Evolutionary conservation across 2,113 vertebrate species (phyloP).

Genomic region (Oncorhynchus masou): DNA sequence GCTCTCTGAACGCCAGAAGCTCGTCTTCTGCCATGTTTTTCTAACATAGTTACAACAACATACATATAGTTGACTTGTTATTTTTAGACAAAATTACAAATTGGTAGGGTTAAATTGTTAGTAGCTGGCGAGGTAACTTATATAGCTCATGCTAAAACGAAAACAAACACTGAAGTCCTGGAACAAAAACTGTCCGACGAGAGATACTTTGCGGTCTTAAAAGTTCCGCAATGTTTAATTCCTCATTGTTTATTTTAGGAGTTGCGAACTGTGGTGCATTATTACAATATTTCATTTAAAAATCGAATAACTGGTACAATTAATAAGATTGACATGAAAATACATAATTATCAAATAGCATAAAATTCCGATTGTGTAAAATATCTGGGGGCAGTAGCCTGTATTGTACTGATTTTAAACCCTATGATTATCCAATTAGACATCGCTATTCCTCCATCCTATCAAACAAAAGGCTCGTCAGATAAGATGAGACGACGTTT

Average conservation of each 20-base stretch:
- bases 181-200: slow-evolving; percentile 51
- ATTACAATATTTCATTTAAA: background rate
- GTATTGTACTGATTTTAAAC: background rate
- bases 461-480: slow-evolving; percentile 40
- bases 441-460: slow-evolving; percentile 3
- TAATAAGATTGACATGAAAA: too few relatives aligned
- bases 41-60: slow-evolving; percentile 19
- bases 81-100: background rate
- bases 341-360: background rate
- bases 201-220: background rate
- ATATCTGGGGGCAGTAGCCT: background rate
- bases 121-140: background rate
- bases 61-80: background rate
- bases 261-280: background rate
- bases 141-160: background rate
- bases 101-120: background rate
- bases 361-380: background rate
- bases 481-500: slow-evolving; percentile 41
- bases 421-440: slow-evolving; percentile 3
- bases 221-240: slow-evolving; percentile 57
- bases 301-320: background rate
- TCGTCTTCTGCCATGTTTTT: slow-evolving; percentile 64
- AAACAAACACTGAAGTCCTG: slow-evolving; percentile 29
- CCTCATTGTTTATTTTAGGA: slow-evolving; percentile 44
- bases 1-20: slow-evolving; percentile 66